A percentile compares a stretch with the other conserved stretches of the same genome.
These are phyloP conservation scores for Agonopterix subpropinquella DNA, from an alignment of 2,888 invertebrate species.

Conservation along the genomic window DNA sequence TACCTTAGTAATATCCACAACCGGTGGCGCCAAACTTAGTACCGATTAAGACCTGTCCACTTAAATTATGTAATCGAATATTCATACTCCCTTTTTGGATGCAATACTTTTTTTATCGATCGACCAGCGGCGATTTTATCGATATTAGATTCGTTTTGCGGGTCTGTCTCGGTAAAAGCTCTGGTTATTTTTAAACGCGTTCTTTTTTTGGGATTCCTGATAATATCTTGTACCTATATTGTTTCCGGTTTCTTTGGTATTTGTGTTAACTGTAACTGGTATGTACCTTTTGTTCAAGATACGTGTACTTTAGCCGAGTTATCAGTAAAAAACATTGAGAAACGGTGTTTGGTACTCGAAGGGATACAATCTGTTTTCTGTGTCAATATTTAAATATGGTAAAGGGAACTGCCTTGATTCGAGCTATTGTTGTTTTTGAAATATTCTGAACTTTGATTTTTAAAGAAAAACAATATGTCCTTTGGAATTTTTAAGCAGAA, in stretches of 20 bases:
- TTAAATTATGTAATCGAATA: conserved; percentile 65
- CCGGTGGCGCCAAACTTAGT: conserved; percentile 3
- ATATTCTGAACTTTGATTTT: too few relatives aligned
- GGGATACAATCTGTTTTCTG: too few relatives aligned
- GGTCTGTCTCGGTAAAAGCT: conserved; percentile 15
- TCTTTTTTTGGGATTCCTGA: conserved; percentile 5
- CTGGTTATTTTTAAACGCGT: conserved; percentile 12
- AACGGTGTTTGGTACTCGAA: too few relatives aligned
- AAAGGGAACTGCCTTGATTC: too few relatives aligned
- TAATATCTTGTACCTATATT: conserved; percentile 3
- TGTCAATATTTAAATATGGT: too few relatives aligned
- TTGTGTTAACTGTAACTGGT: conserved; percentile 3
- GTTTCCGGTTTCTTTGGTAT: conserved; percentile 2
- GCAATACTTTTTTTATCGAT: conserved; percentile 32
- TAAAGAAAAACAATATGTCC: too few relatives aligned
- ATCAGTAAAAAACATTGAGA: too few relatives aligned
- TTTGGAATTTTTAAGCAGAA: too few relatives aligned
- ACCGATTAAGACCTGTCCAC: conserved; percentile 11
- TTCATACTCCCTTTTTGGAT: conserved; percentile 34
- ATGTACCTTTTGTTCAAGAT: neutral
- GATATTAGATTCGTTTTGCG: conserved; percentile 30
- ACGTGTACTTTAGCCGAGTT: neutral
- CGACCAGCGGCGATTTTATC: conserved; percentile 23
- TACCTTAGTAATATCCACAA: conserved; percentile 15
- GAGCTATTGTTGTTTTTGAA: too few relatives aligned